These are phyloP conservation scores for Meandrina meandrites DNA, from an alignment of 92 coral and sea anemone species.

Conservation along the genomic window DNA sequence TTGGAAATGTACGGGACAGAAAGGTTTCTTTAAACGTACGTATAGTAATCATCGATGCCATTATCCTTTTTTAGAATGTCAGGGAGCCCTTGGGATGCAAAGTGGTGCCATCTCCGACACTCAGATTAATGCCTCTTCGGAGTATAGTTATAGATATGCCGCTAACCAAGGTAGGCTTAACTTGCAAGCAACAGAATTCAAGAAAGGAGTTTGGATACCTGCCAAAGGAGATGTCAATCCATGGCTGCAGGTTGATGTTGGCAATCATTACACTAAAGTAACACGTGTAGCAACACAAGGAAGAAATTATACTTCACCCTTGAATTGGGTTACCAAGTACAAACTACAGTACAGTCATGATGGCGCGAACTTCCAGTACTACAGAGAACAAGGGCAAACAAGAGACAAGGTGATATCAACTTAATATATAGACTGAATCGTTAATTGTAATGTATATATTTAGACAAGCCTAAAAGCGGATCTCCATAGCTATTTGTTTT, in stretches of 20 bases:
- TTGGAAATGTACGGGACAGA: background rate
- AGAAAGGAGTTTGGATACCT: background rate
- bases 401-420: background rate
- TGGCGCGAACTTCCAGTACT: background rate
- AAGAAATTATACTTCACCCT: background rate
- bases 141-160: too few relatives aligned
- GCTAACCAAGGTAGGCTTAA: background rate
- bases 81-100: background rate
- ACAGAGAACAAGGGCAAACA: background rate
- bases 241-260: conserved; percentile 1
- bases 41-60: background rate
- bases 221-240: background rate
- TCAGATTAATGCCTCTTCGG: background rate
- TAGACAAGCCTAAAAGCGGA: too few relatives aligned
- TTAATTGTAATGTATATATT: too few relatives aligned
- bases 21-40: background rate
- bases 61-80: background rate
- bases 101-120: background rate
- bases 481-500: too few relatives aligned
- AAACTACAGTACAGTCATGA: conserved; percentile 3
- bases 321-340: background rate
- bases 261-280: background rate
- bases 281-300: conserved; percentile 6
- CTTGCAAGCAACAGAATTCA: too few relatives aligned
- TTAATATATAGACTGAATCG: too few relatives aligned